Evolutionary conservation across 2,113 vertebrate species (phyloP), one percentile per base, ranked within the genome.

Genomic region (Archilochus colubris): DNA sequence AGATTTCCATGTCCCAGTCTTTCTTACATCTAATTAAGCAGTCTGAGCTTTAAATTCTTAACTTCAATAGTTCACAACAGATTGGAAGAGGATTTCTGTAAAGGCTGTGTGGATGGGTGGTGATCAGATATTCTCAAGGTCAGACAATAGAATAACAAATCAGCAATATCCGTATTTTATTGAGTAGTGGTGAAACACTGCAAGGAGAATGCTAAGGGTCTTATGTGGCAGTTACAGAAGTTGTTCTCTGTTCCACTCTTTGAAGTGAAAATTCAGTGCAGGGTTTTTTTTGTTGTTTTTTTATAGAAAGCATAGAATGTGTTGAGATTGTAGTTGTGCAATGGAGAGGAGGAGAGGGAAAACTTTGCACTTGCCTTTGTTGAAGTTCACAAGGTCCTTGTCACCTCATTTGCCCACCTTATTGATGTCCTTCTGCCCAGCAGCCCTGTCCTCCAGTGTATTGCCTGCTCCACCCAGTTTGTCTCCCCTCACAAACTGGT

Each of bases 1-100:
- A 93, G 91, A 95, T 96, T 95, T 94, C 91, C 84, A 15, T 7
- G 28, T 66, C 66, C 68, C 66, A 24, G 82, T 91, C 91, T 96
- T 92, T 88, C 94, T 96, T 97, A 88, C 92, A 96, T 97, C 94
- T 97, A 93, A 98, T 98, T 98, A 97, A 95, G 76, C 83, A 96
- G 86, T 46, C 91, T 75, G 87, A 92, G 95, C 89, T 97, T 95
- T 95, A 94, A 85, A 68, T 91, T 84, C 69, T 91, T 70, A 66
- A 82, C 90, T 97, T 97, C 94, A 95, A 40, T 68, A 93, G 81
- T 48, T 46, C 88, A 82, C 82, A 73, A 82, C 96, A 97, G 96
- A 95, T 89, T 94, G 92, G 93, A 78, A 87, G 86, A 85, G 88
- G 58, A 88, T 95, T 94, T 94, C 63, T 95, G 72, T 90, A 48